phyloP scores from a whole-genome alignment of 2,113 vertebrate genomes.

The Rhinopithecus roxellana region DNA sequence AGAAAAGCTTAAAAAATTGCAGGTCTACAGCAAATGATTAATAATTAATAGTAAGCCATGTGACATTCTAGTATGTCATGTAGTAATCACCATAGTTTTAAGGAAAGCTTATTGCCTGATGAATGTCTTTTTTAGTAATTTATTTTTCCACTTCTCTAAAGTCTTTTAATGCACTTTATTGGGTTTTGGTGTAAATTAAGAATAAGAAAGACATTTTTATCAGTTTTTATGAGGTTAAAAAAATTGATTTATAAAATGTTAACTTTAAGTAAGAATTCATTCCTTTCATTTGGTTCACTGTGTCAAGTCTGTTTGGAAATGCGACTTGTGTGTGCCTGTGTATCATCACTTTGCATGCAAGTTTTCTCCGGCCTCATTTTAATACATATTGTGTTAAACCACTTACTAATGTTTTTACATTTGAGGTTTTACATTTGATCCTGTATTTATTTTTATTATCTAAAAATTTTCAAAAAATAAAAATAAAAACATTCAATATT shows the following conservation, averaged over 20 bases:
- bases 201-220: background rate
- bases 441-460: background rate
- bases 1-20: background rate
- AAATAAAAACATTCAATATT: background rate
- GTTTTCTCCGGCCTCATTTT: background rate
- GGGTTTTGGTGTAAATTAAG: background rate
- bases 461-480: background rate
- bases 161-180: background rate
- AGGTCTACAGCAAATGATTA: background rate
- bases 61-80: background rate
- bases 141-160: background rate
- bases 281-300: background rate
- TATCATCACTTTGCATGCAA: background rate
- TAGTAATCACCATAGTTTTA: background rate
- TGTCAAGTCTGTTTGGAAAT: background rate
- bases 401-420: background rate
- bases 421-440: background rate
- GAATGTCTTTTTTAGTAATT: background rate
- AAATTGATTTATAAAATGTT: constrained; percentile 23
- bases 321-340: background rate
- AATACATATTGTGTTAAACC: background rate
- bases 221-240: background rate
- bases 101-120: background rate
- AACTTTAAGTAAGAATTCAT: background rate
- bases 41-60: background rate